Base-by-base conservation (phyloP, 2,113 vertebrate genomes). In the Micromys minutus region DNA sequence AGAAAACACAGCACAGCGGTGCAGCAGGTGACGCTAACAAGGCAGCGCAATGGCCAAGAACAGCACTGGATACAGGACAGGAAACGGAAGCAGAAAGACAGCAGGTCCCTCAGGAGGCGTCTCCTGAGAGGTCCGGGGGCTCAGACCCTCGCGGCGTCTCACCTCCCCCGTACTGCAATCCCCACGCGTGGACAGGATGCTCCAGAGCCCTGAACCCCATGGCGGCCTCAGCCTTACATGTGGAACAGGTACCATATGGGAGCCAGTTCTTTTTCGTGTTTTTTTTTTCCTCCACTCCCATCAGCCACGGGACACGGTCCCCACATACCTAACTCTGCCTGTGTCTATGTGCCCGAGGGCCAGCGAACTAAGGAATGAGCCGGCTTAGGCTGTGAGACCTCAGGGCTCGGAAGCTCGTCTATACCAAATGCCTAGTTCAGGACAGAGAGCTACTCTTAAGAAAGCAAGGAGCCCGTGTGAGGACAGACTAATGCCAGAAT, bases 381-480 rank as follows among this genome's bases (percentile, higher is more conserved):
- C 0, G 16, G 19, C 8, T 7, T 7, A 57, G 50, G 9, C 72
- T 5, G 1, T 3, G 52, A 76, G 65, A 24, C 34, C 52, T 88
- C 6, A 0, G 3, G 0, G 3, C 47, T 83, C 84, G 7, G 2
- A 57, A 34, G 21, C 36, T 15, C 79, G 3, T 31, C 65, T 57
- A 4, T 10, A 36, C 22, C 31, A 4, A 15, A 57, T 1, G 39
- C 31, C n/a, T 29, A 4, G 31, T 1, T 21, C 24, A 59, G 8
- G 11, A 42, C 16, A 74, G n/a, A 21, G 0, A 2, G 52, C 7
- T 36, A 26, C 50, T 7, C 0, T 0, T 0, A 17, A 74, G 90
- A 63, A 47, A 39, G 26, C 2, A 0, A 16, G 61, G 0, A 29
- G 86, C 39, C 55, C 0, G 0, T 4, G 31, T 12, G 13, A 89